These are phyloP conservation scores for Tenthredo mesomela DNA, from an alignment of 2,888 invertebrate genomes.

Conservation along the genomic window DNA sequence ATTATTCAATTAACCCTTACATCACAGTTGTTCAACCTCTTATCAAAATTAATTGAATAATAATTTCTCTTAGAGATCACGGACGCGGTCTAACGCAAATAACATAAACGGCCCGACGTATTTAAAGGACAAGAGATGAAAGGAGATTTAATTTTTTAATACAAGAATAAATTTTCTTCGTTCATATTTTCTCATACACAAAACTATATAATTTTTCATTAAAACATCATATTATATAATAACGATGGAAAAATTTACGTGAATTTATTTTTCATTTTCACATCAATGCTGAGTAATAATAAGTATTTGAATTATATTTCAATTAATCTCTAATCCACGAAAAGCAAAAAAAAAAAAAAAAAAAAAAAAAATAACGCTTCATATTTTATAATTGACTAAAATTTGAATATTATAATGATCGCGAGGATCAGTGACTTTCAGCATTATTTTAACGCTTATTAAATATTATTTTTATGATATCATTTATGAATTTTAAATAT, in stretches of 20 bases:
- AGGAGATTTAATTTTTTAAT: not conserved
- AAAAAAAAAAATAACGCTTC: not conserved
- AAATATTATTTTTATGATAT: not conserved
- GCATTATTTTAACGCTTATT: not conserved
- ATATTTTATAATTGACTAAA: not conserved
- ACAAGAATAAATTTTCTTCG: not conserved
- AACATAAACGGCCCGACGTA: not conserved
- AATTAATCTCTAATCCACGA: not conserved
- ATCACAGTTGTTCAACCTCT: not conserved
- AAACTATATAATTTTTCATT: too few relatives aligned
- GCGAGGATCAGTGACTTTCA: not conserved
- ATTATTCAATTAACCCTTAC: conserved; percentile 31
- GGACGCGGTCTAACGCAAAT: not conserved
- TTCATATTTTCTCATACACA: too few relatives aligned
- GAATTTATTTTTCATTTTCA: too few relatives aligned
- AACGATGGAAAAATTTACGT: too few relatives aligned
- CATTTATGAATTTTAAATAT: not conserved
- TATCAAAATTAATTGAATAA: conserved; percentile 14
- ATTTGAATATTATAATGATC: not conserved
- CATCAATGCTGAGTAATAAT: too few relatives aligned
- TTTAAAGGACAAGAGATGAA: conserved; percentile 19
- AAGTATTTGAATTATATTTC: not conserved
- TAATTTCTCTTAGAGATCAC: not conserved
- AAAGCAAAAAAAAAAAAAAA: not conserved
- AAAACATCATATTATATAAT: too few relatives aligned